phyloP scores from a whole-genome alignment of 2,113 vertebrate species.

The Sarotherodon lohbergeri region DNA sequence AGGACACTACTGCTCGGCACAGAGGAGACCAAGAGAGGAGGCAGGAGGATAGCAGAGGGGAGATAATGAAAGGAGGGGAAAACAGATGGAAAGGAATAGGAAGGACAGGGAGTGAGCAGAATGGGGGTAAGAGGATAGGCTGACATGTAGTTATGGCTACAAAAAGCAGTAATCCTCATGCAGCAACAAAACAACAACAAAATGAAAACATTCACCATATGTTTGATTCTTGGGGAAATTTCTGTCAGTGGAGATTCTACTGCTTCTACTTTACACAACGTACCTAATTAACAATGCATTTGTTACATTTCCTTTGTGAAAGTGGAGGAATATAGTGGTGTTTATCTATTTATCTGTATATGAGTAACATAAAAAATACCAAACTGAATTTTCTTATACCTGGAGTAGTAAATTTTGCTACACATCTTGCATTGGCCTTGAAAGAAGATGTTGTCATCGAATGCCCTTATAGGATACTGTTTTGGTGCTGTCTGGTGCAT shows the following conservation, averaged over 20 bases:
- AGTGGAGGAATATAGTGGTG: not conserved
- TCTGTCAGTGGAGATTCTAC: not conserved
- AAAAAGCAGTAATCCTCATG: not conserved
- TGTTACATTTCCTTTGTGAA: not conserved
- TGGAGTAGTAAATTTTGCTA: not conserved
- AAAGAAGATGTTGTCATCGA: not conserved
- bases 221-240: not conserved
- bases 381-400: not conserved
- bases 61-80: constrained; percentile 20
- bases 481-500: not conserved
- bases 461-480: not conserved
- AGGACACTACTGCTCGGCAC: constrained; percentile 43
- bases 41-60: not conserved
- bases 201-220: not conserved
- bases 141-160: not conserved
- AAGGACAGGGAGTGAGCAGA: not conserved
- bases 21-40: constrained; percentile 12
- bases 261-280: not conserved
- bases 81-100: constrained; percentile 36
- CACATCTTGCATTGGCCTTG: not conserved
- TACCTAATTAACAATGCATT: not conserved
- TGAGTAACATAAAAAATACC: not conserved
- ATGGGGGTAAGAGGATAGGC: not conserved
- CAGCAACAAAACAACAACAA: not conserved
- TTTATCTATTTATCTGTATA: not conserved